A percentile compares a stretch with the other conserved stretches of the same genome.
phyloP scores from a whole-genome alignment of 2,113 vertebrate genomes.

The Emydocephalus ijimae region DNA sequence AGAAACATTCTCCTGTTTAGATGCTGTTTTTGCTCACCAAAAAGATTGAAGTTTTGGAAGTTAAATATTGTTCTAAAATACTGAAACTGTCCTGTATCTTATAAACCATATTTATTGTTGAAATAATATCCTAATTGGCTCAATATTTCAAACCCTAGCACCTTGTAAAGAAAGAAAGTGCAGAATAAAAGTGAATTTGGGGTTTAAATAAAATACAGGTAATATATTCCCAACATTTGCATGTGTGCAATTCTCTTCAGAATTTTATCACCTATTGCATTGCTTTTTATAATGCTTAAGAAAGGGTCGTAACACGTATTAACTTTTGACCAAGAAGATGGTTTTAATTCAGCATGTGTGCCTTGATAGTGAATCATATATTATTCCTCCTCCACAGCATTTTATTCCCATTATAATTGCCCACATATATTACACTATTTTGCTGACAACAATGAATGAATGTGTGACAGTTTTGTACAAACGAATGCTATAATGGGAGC shows the following conservation, averaged over 20 bases:
- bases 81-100: background rate
- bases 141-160: background rate
- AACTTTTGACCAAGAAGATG: slow-evolving; percentile 46
- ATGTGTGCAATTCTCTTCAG: slow-evolving; percentile 24
- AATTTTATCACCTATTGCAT: slow-evolving; percentile 34
- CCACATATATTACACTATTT: slow-evolving; percentile 49
- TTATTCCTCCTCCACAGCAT: slow-evolving; percentile 49
- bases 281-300: slow-evolving; percentile 8
- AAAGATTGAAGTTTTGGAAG: background rate
- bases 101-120: background rate
- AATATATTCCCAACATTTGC: background rate
- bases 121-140: background rate
- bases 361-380: slow-evolving; percentile 22
- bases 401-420: slow-evolving; percentile 46
- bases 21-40: background rate
- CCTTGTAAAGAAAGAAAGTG: background rate
- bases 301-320: slow-evolving; percentile 34
- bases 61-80: background rate
- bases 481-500: slow-evolving; percentile 29
- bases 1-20: background rate
- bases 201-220: background rate
- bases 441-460: slow-evolving; percentile 41
- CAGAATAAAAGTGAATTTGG: background rate
- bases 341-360: slow-evolving; percentile 33
- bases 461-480: slow-evolving; percentile 27